Base-by-base conservation (phyloP, 2,797 vertebrate genomes). In the Alcedo quadribrachys region DNA sequence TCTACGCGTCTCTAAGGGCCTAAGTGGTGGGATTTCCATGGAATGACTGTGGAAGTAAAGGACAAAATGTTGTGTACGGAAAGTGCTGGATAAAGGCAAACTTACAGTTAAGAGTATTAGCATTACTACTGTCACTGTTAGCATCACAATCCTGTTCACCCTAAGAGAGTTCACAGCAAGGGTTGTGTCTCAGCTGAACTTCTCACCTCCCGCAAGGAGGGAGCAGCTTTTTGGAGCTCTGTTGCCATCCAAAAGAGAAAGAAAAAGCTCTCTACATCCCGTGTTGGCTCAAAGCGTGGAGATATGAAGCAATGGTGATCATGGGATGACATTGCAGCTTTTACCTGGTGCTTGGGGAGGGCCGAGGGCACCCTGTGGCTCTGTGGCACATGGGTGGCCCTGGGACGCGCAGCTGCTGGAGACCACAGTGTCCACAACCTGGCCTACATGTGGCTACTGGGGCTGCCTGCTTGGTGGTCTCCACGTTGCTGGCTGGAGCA, bases 11-110 rank as follows among this genome's bases (percentile, higher is more conserved):
- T 90, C 83, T 94, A 96, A 95, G 93, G 95, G 85, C 93, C 90
- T 96, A 94, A 87, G 75, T 74, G 62, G 58, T 93, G 54, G 91
- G 78, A 6, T 27, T 91, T 94, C 94, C 94, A 57, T 92, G 92
- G 88, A 33, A 85, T 93, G 92, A 96, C 90, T 89, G 81, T 81
- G 91, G 93, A 96, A 91, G 94, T 70, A 96, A 94, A 93, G 83
- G 94, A 96, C 92, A 92, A 92, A 77, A 87, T 91, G 91, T 76
- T 89, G 91, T 93, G 87, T 89, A 81, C 2, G 46, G 74, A 60
- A 95, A 81, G 87, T 51, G 78, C 75, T 96, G 94, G 81, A 85
- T 66, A 89, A 89, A 95, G 2, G n/a, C 90, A 92, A 94, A 62
- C 75, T 65, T 51, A 92, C 75, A 90, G 70, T 77, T 65, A 71